These are phyloP conservation scores for Erebia palarica DNA, from an alignment of 2,888 invertebrate species.

Conservation along the genomic window DNA sequence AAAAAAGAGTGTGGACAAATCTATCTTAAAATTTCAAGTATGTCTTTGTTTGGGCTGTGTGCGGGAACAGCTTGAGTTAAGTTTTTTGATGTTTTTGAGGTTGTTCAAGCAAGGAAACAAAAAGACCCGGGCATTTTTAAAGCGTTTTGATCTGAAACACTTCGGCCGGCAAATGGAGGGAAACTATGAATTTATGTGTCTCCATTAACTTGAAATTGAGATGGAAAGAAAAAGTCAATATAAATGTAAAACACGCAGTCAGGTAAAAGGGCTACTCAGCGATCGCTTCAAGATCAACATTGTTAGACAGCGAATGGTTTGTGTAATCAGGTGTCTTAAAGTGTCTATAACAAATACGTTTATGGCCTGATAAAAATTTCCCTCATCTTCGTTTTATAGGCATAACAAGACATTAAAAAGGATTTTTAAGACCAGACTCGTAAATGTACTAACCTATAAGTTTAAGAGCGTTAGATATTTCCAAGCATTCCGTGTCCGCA, in stretches of 20 bases:
- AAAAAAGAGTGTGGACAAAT: too few species aligned
- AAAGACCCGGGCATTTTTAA: too few species aligned
- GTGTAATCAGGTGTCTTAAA: constrained; percentile 11
- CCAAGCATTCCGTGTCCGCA: not conserved
- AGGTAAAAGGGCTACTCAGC: too few species aligned
- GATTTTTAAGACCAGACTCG: constrained; percentile 5
- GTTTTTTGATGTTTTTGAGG: too few species aligned
- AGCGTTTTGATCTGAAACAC: too few species aligned
- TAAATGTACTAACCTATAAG: not conserved
- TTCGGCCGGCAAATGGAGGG: too few species aligned
- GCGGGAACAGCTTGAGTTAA: too few species aligned
- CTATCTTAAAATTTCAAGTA: too few species aligned
- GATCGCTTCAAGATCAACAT: not conserved
- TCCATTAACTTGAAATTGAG: not conserved
- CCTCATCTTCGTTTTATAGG: constrained; percentile 1
- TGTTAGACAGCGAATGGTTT: not conserved
- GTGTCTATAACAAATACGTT: constrained; percentile 5
- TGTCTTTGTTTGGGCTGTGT: too few species aligned
- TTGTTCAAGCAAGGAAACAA: too few species aligned
- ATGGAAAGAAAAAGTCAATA: not conserved
- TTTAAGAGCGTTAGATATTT: too few species aligned
- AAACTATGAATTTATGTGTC: not conserved
- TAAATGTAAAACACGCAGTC: too few species aligned
- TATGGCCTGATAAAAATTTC: constrained; percentile 5
- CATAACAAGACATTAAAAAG: constrained; percentile 8